These are phyloP conservation scores for Congeria kusceri DNA, from an alignment of 2,888 invertebrate genomes.

Conservation along the genomic window DNA sequence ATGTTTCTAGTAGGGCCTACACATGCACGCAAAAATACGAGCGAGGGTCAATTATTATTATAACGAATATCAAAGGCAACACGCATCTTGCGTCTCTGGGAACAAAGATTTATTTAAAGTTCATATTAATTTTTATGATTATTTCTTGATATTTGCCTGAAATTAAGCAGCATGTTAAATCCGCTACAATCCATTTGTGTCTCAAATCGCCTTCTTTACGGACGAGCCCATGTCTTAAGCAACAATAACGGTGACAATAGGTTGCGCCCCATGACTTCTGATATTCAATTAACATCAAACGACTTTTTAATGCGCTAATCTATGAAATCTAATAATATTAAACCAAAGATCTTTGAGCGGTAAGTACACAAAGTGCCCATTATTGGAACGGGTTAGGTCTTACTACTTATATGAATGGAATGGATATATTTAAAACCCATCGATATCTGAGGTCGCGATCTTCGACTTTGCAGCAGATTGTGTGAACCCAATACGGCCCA, in stretches of 20 bases:
- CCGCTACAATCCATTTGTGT: no score
- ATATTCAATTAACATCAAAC: slow-evolving; percentile 28
- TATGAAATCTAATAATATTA: slow-evolving; percentile 19
- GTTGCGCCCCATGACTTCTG: slow-evolving; percentile 15
- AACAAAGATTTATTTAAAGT: no score
- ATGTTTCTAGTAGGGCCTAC: no score
- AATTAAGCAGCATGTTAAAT: no score
- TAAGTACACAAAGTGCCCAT: not conserved
- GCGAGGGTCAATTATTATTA: no score
- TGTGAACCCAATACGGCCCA: not conserved
- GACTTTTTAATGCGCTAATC: slow-evolving; percentile 19
- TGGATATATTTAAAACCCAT: slow-evolving; percentile 6
- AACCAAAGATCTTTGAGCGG: slow-evolving; percentile 18
- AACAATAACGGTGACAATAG: slow-evolving; percentile 7
- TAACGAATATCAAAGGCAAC: no score
- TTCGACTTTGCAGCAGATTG: not conserved
- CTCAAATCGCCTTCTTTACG: no score
- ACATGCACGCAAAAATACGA: no score
- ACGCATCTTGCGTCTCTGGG: no score
- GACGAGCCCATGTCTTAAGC: not conserved
- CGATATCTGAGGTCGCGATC: slow-evolving; percentile 6
- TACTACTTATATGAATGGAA: not conserved
- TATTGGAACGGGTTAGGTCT: not conserved
- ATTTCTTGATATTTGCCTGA: no score
- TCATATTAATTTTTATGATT: no score